These are phyloP conservation scores for Melanotaenia nigrans DNA, from an alignment of 2,797 vertebrate genomes.

Conservation along the genomic window DNA sequence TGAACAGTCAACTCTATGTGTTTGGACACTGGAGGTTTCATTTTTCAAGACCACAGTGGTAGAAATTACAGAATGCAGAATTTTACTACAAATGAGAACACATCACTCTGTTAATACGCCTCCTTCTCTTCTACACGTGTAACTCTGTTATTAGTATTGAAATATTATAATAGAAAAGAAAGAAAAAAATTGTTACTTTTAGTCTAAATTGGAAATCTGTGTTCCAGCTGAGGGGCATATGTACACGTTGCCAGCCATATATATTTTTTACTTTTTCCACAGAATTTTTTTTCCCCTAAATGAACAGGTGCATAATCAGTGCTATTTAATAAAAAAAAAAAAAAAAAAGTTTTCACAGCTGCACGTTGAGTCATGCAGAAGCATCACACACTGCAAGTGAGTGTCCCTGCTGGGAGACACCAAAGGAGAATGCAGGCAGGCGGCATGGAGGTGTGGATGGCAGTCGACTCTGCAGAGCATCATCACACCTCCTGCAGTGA, in stretches of 20 bases:
- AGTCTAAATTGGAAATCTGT: no score
- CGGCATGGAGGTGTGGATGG: neutral
- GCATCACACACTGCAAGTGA: neutral
- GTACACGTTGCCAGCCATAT: no score
- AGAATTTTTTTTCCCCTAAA: neutral
- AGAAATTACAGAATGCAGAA: neutral
- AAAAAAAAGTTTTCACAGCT: neutral
- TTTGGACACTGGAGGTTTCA: neutral
- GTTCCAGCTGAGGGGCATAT: no score
- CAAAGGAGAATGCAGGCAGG: neutral
- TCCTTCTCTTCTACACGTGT: no score
- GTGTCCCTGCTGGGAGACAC: conserved; percentile 8
- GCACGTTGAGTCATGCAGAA: neutral
- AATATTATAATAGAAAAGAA: no score
- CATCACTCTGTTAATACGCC: no score
- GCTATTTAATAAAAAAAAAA: neutral
- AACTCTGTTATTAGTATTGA: no score
- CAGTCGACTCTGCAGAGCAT: neutral
- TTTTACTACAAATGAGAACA: no score
- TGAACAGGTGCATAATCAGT: neutral
- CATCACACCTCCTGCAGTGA: conserved; percentile 16
- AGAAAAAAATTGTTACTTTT: no score
- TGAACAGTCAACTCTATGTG: neutral
- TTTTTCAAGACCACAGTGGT: neutral
- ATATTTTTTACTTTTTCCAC: neutral